Evolutionary conservation across 2,113 vertebrate species (phyloP).

Genomic region (Triplophysa dalaica): DNA sequence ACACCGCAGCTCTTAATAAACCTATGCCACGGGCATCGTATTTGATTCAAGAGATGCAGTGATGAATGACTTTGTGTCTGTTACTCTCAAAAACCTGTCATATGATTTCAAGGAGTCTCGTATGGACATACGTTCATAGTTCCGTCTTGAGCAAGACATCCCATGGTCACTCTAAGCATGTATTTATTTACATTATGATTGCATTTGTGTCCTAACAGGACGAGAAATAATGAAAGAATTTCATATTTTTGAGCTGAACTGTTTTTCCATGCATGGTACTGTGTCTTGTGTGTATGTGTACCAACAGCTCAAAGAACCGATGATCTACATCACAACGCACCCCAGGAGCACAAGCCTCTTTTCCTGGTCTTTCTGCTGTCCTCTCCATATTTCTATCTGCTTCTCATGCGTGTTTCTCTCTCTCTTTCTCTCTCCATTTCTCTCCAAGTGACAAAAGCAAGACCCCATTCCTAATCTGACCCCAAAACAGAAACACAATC

Average conservation of each 20-base stretch:
- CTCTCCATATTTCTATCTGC: background rate
- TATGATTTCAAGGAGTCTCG: too few relatives aligned
- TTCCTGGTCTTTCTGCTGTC: background rate
- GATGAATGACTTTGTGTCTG: too few relatives aligned
- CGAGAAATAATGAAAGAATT: background rate
- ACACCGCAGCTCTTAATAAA: background rate
- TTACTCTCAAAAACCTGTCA: too few relatives aligned
- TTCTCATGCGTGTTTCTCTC: background rate
- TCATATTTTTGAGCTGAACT: background rate
- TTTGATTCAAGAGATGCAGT: too few relatives aligned
- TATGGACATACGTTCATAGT: too few relatives aligned
- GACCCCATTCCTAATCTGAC: slow-evolving; percentile 40
- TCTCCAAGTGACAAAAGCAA: slow-evolving; percentile 52
- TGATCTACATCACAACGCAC: background rate
- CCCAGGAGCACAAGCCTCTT: background rate
- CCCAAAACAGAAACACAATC: slow-evolving; percentile 49
- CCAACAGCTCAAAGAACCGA: background rate
- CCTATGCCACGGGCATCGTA: too few relatives aligned
- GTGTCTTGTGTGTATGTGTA: slow-evolving; percentile 8
- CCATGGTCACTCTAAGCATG: too few relatives aligned
- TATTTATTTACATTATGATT: too few relatives aligned
- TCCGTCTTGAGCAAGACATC: too few relatives aligned
- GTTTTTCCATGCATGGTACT: background rate
- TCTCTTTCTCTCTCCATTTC: slow-evolving; percentile 24
- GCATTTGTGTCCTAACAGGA: too few relatives aligned